Evolutionary conservation across 1,140 invertebrate genomes (phyloP), one percentile per base, ranked within the genome.

Genomic region (Phocides pigmalion): DNA sequence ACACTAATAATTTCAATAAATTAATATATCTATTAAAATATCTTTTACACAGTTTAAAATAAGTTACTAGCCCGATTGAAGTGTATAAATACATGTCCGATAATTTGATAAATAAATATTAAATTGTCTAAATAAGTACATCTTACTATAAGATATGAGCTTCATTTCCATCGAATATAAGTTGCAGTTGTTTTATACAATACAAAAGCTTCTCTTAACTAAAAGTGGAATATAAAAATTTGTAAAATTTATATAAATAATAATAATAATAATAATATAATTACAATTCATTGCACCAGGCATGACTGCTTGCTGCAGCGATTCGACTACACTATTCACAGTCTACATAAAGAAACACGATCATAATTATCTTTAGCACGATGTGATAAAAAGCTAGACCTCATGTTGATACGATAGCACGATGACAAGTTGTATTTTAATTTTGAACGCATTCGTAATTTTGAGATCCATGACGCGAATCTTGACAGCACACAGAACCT

Each of bases 211-310:
- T 66, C 66, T 42, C 69, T 75, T 70, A 75, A 73, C 62, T 76
- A 76, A 78, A 71, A 78, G 47, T 76, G 70, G 70, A 76, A 77
- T 78, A 82, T 61, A 81, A 77, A 75, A 76, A 72, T 37, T 68
- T 77, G 66, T 76, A 82, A 75, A 81, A 42, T 70, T 63, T 66
- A 74, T 74, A 83, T 75, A 81, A 80, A 82, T 79, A 84, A 35
- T 35, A 35, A 74, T 74, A 83, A 74, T 80, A 80, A 82, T 79
- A 84, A 35, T 35, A 35, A 35, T 35, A 35, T 35, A 35, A 82
- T 79, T 76, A 81, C 70, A 81, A 77, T 82, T 78, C 76, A 79
- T 78, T 82, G 81, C 81, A 81, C 78, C 79, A 76, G 76, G 80
- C 76, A 82, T 79, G 51, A 20, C 28, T 70, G 66, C 62, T 73